Conservation (phyloP, 2,888 invertebrate genomes). For the Gastrophysa polygoni region DNA sequence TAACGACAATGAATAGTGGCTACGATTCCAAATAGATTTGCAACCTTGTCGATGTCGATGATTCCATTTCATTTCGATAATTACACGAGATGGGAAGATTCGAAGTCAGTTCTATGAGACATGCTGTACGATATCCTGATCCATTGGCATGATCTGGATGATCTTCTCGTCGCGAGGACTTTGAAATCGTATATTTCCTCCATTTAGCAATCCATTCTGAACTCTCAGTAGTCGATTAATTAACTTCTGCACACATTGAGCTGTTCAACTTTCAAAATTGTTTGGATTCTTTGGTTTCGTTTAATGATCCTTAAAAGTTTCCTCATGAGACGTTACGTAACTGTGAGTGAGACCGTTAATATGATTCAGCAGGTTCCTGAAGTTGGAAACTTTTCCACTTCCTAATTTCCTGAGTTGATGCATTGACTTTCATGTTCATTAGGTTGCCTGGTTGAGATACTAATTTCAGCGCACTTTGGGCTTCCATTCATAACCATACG, state of each 20-base stretch:
- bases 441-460: neutral
- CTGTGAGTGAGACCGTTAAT: constrained; percentile 29
- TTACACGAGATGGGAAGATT: too few relatives aligned
- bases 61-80: too few relatives aligned
- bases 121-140: too few relatives aligned
- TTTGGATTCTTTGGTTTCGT: constrained; percentile 8
- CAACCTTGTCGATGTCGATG: too few relatives aligned
- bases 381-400: constrained; percentile 26
- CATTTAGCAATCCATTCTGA: too few relatives aligned
- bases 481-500: neutral
- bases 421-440: constrained; percentile 15
- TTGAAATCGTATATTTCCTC: too few relatives aligned
- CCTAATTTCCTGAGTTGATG: constrained; percentile 25
- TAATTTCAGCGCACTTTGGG: neutral
- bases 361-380: constrained; percentile 27
- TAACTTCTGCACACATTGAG: neutral
- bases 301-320: constrained; percentile 29
- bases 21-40: too few relatives aligned
- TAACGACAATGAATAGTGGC: too few relatives aligned
- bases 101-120: too few relatives aligned
- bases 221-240: too few relatives aligned
- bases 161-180: too few relatives aligned
- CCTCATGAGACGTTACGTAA: constrained; percentile 23
- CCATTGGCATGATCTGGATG: too few relatives aligned
- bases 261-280: neutral